These are phyloP conservation scores for Escarpia spicata DNA, from an alignment of 2,888 invertebrate species.

Conservation along the genomic window DNA sequence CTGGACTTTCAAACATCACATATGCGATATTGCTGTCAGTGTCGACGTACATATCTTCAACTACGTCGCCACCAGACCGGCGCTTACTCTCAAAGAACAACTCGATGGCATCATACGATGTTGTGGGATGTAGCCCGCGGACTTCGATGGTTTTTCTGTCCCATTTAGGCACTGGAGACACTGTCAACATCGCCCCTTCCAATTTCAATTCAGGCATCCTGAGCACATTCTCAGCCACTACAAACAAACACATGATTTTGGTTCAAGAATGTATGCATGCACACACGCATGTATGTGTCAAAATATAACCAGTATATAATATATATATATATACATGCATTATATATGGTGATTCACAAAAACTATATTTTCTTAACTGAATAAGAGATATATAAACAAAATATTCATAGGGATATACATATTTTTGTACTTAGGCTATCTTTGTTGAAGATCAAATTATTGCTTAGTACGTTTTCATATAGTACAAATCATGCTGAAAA, in stretches of 20 bases:
- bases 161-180: neutral
- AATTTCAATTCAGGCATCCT: neutral
- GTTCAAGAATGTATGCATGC: constrained; percentile 13
- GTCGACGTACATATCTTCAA: neutral
- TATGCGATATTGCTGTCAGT: neutral
- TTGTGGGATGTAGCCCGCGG: neutral
- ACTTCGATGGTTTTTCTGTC: neutral
- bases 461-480: too few relatives aligned
- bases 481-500: too few relatives aligned
- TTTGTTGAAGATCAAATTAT: too few relatives aligned
- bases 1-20: neutral
- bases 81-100: constrained; percentile 11
- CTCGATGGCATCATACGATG: neutral
- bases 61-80: neutral
- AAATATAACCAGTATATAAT: too few relatives aligned
- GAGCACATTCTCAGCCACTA: neutral
- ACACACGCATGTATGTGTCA: neutral
- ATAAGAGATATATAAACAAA: too few relatives aligned
- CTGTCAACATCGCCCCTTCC: neutral
- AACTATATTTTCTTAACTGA: too few relatives aligned
- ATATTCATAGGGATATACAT: too few relatives aligned
- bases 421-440: too few relatives aligned
- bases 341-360: too few relatives aligned
- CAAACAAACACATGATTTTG: neutral
- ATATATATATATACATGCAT: too few relatives aligned